Base-by-base conservation (phyloP, 1,140 invertebrate genomes). In the Drosophila miranda region DNA sequence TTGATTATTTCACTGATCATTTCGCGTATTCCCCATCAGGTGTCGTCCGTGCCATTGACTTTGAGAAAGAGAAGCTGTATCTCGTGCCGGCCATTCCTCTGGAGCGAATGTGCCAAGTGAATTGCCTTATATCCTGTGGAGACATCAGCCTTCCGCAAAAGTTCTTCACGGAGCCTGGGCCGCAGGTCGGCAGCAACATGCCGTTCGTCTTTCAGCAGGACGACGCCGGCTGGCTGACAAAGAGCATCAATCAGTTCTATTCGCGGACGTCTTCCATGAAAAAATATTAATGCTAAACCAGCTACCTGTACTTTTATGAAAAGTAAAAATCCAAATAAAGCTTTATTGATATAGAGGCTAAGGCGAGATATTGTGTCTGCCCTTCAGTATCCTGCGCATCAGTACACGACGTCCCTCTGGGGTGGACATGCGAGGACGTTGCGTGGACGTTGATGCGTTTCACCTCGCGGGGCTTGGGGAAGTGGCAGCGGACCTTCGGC, bases 371-470 rank as follows among this genome's bases (percentile, higher is more conserved):
- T 94, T 93, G 91, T 93, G 93, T 91, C 93, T 92, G 28, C 95
- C 95, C 91, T 95, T 96, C 3, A 96, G 90, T 72, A 96, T 93
- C 78, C 95, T 93, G 78, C 95, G 93, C 95, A 95, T 95, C 6
- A 97, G 84, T 45, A 95, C 90, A 91, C 91, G 93, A 38, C 95
- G 92, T 19, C 95, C 95, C 57, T 78, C 91, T 0, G 91, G 91
- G 1, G 95, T 96, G 1, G 94, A 93, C 92, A 97, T 94, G 75
- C 95, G 93, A 0, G 92, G n/a, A n/a, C n/a, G n/a, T n/a, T n/a
- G n/a, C 95, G 72, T 95, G 94, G 2, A 92, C 92, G 52, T 93
- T 93, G 7, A 96, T 92, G 73, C 95, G 92, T 78, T 92, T 94
- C 0, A 92, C 92, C 92, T 97, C 96, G 59, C 92, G 94, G 0